Conservation (phyloP, 1,140 invertebrate species). For the Zaprionus nigranus region DNA sequence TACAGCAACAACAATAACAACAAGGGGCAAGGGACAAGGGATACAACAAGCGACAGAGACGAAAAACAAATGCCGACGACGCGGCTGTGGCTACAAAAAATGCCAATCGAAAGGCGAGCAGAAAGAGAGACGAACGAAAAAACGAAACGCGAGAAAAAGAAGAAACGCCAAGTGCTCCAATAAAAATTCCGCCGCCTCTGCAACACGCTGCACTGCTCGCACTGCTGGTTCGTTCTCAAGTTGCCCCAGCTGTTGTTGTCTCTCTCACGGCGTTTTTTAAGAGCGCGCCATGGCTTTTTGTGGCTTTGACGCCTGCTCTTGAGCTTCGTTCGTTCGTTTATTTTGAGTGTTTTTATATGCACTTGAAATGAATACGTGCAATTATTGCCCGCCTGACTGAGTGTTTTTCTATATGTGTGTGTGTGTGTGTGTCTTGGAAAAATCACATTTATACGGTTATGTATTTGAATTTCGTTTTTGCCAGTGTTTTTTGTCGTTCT, state of each 20-base stretch:
- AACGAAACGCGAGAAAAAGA: slow-evolving; percentile 42
- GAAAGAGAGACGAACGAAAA: slow-evolving; percentile 39
- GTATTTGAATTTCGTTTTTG: slow-evolving; percentile 66
- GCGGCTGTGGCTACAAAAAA: slow-evolving; percentile 50
- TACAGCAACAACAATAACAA: background rate
- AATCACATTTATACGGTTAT: slow-evolving; percentile 46
- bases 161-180: slow-evolving; percentile 72
- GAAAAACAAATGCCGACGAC: slow-evolving; percentile 31
- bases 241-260: slow-evolving; percentile 19
- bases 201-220: slow-evolving; percentile 57
- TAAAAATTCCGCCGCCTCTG: slow-evolving; percentile 79
- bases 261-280: slow-evolving; percentile 56
- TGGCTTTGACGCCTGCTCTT: slow-evolving; percentile 50
- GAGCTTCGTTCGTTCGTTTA: slow-evolving; percentile 51
- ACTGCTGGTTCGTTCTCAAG: background rate
- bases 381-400: slow-evolving; percentile 54
- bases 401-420: background rate
- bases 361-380: slow-evolving; percentile 79
- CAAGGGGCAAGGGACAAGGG: background rate
- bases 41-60: slow-evolving; percentile 22
- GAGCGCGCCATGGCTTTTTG: slow-evolving; percentile 67
- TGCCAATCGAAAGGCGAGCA: slow-evolving; percentile 75
- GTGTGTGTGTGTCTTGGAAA: slow-evolving; percentile 22
- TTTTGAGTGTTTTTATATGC: slow-evolving; percentile 74
- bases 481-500: slow-evolving; percentile 28